Conservation (phyloP, 92 coral and sea anemone species). For the Palythoa caribaeorum region DNA sequence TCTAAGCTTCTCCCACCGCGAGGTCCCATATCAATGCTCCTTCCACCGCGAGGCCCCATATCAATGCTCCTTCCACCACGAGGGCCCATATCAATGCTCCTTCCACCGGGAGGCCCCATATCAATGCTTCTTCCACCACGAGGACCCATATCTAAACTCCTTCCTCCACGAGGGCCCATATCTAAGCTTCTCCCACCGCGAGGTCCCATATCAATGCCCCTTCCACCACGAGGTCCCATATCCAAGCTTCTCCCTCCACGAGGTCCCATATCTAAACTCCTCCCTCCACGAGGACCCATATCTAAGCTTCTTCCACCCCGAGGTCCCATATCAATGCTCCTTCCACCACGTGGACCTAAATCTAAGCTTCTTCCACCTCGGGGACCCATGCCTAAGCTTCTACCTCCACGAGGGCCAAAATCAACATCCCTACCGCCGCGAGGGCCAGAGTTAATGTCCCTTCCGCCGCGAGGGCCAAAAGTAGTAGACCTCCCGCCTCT, state of each 20-base stretch:
- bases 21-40: neutral
- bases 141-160: neutral
- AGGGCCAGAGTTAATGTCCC: constrained; percentile 38
- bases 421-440: constrained; percentile 55
- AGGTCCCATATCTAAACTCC: constrained; percentile 23
- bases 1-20: constrained; percentile 23
- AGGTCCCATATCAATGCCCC: neutral
- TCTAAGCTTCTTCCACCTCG: constrained; percentile 56
- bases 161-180: neutral
- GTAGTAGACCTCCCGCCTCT: constrained; percentile 64
- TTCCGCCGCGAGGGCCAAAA: constrained; percentile 56
- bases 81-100: neutral
- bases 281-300: constrained; percentile 19
- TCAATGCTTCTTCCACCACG: constrained; percentile 7
- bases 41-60: neutral
- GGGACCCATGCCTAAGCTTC: constrained; percentile 31
- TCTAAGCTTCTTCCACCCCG: constrained; percentile 49
- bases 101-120: constrained; percentile 40
- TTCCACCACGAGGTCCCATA: constrained; percentile 18
- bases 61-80: constrained; percentile 32
- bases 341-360: constrained; percentile 55
- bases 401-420: constrained; percentile 64
- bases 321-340: constrained; percentile 33
- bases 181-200: neutral
- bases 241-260: constrained; percentile 5